Base-by-base conservation (phyloP, 2,113 vertebrate genomes). In the Prionailurus bengalensis region DNA sequence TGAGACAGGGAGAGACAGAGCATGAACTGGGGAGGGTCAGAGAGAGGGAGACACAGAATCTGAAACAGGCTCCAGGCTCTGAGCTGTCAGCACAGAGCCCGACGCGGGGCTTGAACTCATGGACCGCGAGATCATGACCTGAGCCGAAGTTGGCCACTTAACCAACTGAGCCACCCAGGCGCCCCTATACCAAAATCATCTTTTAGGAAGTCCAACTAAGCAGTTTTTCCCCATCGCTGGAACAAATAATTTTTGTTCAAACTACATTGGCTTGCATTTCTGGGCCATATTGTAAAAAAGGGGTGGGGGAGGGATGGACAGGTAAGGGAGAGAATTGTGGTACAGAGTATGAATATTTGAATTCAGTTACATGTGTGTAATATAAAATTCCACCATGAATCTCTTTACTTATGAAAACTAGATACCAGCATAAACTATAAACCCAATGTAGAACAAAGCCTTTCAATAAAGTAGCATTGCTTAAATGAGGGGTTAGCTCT, bases 301-400 rank as follows among this genome's bases (percentile, higher is more conserved):
- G 53, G 58, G 21, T 7, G 2, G 2, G 21, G 33, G 83, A 55
- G 3, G 71, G 12, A 33, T 45, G 58, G 5, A 8, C 9, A 55
- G 21, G 1, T 61, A 61, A 23, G 58, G 21, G 58, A 61, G 58
- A 3, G 21, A 61, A 61, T 4, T n/a, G 66, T 63, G 9, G 19
- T 21, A 42, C 13, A 63, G 23, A 63, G 12, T 7, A 42, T 48
- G 78, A 7, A 4, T 74, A 53, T 63, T 66, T n/a, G 25, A 51
- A 95, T 88, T 66, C 29, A 65, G 74, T 73, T 73, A 87, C 87
- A 95, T 88, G 25, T 70, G n/a, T 73, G 11, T 65, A 73, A 81
- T 23, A 58, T 15, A 85, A 33, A 71, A 86, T 53, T 55, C 21
- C 55, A 95, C 53, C n/a, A 88, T 11, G 45, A 63, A 63, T 31